Conservation (phyloP, 2,888 invertebrate genomes). For the Pomacea canaliculata region DNA sequence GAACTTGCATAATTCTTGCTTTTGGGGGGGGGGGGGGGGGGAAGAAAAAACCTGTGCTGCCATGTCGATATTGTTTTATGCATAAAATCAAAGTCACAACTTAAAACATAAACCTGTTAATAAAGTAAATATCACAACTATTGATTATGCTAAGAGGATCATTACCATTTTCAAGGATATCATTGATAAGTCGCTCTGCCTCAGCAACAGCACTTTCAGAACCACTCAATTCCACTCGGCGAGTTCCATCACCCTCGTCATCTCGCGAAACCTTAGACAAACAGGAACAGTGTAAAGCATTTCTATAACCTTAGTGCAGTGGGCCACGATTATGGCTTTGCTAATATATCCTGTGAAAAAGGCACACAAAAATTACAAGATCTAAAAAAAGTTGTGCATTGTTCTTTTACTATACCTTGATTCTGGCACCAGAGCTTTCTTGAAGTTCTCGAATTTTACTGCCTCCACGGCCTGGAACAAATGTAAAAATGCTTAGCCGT, state of each 20-base stretch:
- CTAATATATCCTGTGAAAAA: background rate
- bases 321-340: too few relatives aligned
- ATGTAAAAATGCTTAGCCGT: background rate
- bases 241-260: conserved; percentile 53
- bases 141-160: too few relatives aligned
- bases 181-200: conserved; percentile 67
- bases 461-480: conserved; percentile 60
- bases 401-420: conserved; percentile 71
- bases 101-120: too few relatives aligned
- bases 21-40: too few relatives aligned
- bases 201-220: conserved; percentile 72
- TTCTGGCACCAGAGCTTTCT: conserved; percentile 53
- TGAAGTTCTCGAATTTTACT: conserved; percentile 64
- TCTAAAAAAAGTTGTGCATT: too few relatives aligned
- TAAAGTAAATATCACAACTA: too few relatives aligned
- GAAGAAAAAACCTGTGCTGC: too few relatives aligned
- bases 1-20: too few relatives aligned
- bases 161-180: conserved; percentile 29
- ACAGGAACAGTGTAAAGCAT: conserved; percentile 1
- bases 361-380: too few relatives aligned
- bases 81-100: too few relatives aligned
- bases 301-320: too few relatives aligned
- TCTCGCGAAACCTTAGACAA: conserved; percentile 46
- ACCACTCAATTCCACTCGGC: conserved; percentile 72
- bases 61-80: too few relatives aligned